Evolutionary conservation across 2,797 vertebrate species (phyloP).

Genomic region (Sphenopsis melanotis): DNA sequence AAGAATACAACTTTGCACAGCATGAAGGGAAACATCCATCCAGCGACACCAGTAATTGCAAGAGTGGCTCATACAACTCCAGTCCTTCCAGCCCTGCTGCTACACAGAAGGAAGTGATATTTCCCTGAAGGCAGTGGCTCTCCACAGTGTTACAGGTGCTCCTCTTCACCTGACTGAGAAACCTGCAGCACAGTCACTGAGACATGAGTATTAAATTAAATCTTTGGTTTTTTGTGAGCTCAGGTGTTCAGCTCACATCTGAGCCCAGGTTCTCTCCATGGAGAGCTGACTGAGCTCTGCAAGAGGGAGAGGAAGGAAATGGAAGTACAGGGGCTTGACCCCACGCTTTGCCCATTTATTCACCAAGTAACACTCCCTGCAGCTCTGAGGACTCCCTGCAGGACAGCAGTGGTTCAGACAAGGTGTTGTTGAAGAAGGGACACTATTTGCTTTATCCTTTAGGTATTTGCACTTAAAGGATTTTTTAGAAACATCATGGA

Average conservation of each 20-base stretch:
- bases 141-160: background rate
- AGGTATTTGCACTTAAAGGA: background rate
- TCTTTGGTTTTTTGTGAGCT: background rate
- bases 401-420: background rate
- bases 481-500: background rate
- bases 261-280: background rate
- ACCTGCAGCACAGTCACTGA: background rate
- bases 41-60: background rate
- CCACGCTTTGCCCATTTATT: background rate
- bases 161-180: background rate
- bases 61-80: background rate
- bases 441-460: background rate
- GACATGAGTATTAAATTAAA: background rate
- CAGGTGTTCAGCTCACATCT: background rate
- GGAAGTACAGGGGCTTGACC: background rate
- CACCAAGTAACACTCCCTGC: rapidly evolving
- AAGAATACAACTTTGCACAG: background rate
- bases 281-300: background rate
- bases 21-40: slow-evolving; percentile 19
- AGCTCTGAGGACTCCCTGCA: background rate
- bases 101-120: background rate
- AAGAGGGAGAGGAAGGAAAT: background rate
- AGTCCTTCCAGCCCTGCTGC: background rate
- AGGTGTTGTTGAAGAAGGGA: background rate
- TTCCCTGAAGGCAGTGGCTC: background rate